These are phyloP conservation scores for Rhyacichthys aspro DNA, from an alignment of 2,797 vertebrate species.

Conservation along the genomic window DNA sequence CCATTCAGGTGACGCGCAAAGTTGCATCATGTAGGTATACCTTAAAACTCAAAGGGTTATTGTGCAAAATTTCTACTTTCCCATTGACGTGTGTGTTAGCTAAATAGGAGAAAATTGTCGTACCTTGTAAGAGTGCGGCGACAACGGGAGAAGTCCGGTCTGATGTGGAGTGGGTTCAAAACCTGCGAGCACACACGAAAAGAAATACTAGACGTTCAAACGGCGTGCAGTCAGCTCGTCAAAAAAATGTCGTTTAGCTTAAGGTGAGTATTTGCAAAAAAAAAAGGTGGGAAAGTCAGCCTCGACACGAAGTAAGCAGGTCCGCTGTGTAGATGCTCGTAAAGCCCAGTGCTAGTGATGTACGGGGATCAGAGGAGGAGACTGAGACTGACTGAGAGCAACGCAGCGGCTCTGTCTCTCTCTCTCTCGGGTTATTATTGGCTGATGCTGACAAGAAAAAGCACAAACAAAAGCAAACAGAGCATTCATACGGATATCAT, in stretches of 20 bases:
- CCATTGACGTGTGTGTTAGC: not conserved
- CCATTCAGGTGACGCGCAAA: slow-evolving; percentile 33
- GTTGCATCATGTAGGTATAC: slow-evolving; percentile 22
- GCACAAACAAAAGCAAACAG: not conserved
- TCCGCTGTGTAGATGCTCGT: slow-evolving; percentile 59
- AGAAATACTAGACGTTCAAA: slow-evolving; percentile 22
- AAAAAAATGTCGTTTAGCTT: slow-evolving; percentile 8
- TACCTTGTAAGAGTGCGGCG: slow-evolving; percentile 69
- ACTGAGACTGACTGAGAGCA: slow-evolving; percentile 10
- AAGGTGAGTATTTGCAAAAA: too few species aligned
- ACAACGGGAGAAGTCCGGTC: slow-evolving; percentile 59
- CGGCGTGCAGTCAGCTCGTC: slow-evolving; percentile 24
- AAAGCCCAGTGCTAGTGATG: slow-evolving; percentile 45
- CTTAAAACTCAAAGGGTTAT: not conserved
- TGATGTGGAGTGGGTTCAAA: slow-evolving; percentile 41
- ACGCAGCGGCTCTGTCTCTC: not conserved
- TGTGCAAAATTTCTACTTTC: not conserved
- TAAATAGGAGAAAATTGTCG: slow-evolving; percentile 13
- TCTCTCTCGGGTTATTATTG: not conserved
- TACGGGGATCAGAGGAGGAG: slow-evolving; percentile 59
- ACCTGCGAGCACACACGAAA: slow-evolving; percentile 30
- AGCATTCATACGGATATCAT: not conserved
- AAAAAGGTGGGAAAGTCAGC: slow-evolving; percentile 33
- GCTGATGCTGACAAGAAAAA: not conserved
- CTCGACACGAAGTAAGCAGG: slow-evolving; percentile 33